Base-by-base conservation (phyloP, 2,113 vertebrate species). In the Phaethornis superciliosus region DNA sequence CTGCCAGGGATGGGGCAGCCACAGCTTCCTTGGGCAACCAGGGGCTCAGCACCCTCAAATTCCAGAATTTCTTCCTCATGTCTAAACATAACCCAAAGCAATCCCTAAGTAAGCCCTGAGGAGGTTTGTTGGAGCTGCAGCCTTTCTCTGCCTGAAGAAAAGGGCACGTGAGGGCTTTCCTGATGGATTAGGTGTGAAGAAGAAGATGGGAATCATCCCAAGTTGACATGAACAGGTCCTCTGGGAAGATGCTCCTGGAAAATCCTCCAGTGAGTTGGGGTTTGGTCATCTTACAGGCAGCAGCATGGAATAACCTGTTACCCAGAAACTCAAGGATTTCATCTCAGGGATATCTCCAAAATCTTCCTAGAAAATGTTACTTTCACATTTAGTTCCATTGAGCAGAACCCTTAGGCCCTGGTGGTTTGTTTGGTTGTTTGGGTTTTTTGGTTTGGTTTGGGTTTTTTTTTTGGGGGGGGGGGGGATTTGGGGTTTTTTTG, bases 161-260 rank as follows among this genome's bases (percentile, higher is more conserved):
- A 67, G 6, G 28, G 37, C 19, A 28, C 13, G 40, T 4, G 1
- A 20, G 27, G 32, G 20, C 2, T 24, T 90, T 88, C 5, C 17
- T 60, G 54, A 4, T 23, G 62, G 54, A 55, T 71, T 40, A n/a
- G 8, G 8, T 15, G 32, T 12, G 21, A 9, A 37, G 26, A 59
- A 55, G 68, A 72, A 40, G 17, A 30, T 49, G 30, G 24, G 58
- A 78, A 56, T 58, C 9, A 35, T 74, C 49, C 40, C 20, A 4
- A 4, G 56, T 30, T 80, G 59, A 28, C 0, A 0, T 18, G 37
- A 44, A 77, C 52, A 2, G 4, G 6, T 54, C 27, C n/a, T 71
- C 65, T 37, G 20, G 2, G 1, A 6, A 33, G 37, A 46, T 70
- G n/a, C 24, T 83, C 12, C 51, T 4, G 0, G 15, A 22, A 62